These are phyloP conservation scores for Nestor notabilis DNA, from an alignment of 2,113 vertebrate species.

Conservation along the genomic window DNA sequence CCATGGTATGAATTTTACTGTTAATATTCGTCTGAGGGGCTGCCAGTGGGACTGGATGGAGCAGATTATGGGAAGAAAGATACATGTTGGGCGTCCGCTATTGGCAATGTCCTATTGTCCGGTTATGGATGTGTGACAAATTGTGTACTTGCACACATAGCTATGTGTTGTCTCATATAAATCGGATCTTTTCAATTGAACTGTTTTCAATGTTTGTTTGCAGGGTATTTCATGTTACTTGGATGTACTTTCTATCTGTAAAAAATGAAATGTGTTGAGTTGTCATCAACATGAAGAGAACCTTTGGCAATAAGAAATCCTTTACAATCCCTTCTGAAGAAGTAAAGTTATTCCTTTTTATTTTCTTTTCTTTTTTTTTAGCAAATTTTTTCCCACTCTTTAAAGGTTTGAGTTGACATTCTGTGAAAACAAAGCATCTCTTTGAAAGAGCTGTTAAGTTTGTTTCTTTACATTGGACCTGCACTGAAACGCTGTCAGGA, in stretches of 20 bases:
- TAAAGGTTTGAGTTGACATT: not conserved
- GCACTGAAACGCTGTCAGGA: not conserved
- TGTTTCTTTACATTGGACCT: not conserved
- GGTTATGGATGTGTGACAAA: not conserved
- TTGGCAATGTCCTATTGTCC: not conserved
- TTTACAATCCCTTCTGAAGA: not conserved
- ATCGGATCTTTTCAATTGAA: not conserved
- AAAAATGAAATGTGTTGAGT: not conserved
- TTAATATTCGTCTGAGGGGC: not conserved
- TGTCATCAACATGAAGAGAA: not conserved
- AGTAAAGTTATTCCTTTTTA: not conserved
- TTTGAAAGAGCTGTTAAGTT: not conserved
- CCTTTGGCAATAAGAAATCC: not conserved
- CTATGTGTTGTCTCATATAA: not conserved
- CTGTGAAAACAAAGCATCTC: not conserved
- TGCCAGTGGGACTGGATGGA: not conserved
- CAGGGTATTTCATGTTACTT: not conserved
- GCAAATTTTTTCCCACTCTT: not conserved
- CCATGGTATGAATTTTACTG: not conserved
- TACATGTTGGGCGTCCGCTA: not conserved
- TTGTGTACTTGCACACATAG: not conserved
- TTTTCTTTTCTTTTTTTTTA: not conserved
- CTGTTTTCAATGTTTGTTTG: not conserved
- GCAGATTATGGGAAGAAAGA: not conserved
- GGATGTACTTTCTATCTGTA: not conserved